Percentiles rank a stretch among this genome's conserved stretches.
Evolutionary conservation across 2,797 vertebrate species (phyloP).

Genomic region (Neosilurus mollespiculum): DNA sequence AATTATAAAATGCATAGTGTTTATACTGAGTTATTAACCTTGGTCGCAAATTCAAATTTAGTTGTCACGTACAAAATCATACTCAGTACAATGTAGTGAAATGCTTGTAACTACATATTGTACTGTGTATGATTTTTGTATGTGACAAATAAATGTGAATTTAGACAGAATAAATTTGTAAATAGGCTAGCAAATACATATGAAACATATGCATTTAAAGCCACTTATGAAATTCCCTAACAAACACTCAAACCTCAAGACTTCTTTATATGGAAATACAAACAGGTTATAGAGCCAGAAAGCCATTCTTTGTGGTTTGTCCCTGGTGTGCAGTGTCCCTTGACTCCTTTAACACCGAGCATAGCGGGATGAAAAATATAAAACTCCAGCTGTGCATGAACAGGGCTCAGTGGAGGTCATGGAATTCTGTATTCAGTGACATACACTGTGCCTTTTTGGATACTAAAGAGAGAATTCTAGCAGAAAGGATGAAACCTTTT

Average conservation of each 20-base stretch:
- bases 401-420: no score
- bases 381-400: constrained; percentile 56
- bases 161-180: not conserved
- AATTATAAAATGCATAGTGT: no score
- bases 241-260: not conserved
- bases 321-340: constrained; percentile 48
- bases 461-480: no score
- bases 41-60: no score
- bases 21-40: no score
- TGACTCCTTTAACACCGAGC: constrained; percentile 38
- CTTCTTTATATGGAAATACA: constrained; percentile 19
- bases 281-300: not conserved
- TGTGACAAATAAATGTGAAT: not conserved
- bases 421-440: no score
- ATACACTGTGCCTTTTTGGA: no score
- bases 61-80: no score
- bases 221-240: not conserved
- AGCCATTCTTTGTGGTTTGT: constrained; percentile 14
- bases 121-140: no score
- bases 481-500: no score
- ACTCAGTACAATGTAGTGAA: no score
- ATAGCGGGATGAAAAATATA: constrained; percentile 44
- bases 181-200: not conserved
- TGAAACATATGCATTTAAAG: not conserved
- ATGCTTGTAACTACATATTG: no score